phyloP scores from a whole-genome alignment of 2,797 vertebrate genomes.

The Zalophus californianus region DNA sequence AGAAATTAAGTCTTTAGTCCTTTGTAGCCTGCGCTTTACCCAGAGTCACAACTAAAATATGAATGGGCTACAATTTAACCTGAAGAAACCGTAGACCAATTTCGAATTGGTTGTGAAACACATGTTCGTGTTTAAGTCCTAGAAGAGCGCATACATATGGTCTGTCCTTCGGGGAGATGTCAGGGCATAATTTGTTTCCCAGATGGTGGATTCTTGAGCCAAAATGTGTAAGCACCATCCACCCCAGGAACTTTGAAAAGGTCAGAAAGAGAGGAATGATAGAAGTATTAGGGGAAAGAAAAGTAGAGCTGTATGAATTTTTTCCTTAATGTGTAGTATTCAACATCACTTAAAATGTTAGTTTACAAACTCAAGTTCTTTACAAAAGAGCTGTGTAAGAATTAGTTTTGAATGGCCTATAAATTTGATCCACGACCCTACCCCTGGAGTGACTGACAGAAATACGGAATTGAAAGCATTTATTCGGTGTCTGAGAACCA shows the following conservation, averaged over 20 bases:
- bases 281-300: neutral
- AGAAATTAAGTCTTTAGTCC: conserved; percentile 30
- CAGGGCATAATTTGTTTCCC: conserved; percentile 39
- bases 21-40: neutral
- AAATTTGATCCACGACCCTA: neutral
- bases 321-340: neutral
- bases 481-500: neutral
- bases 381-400: neutral
- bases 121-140: conserved; percentile 30
- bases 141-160: neutral
- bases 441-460: neutral
- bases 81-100: neutral
- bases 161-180: conserved; percentile 23
- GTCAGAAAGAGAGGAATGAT: neutral
- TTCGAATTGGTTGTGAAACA: conserved; percentile 42
- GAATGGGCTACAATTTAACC: neutral
- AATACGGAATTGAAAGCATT: conserved; percentile 51
- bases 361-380: neutral
- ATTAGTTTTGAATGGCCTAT: neutral
- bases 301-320: neutral
- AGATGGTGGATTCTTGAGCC: conserved; percentile 58
- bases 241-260: neutral
- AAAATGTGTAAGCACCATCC: neutral
- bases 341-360: neutral
- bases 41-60: neutral